Evolutionary conservation across 2,113 vertebrate species (phyloP), one percentile per base, ranked within the genome.

Genomic region (Sapajus apella): DNA sequence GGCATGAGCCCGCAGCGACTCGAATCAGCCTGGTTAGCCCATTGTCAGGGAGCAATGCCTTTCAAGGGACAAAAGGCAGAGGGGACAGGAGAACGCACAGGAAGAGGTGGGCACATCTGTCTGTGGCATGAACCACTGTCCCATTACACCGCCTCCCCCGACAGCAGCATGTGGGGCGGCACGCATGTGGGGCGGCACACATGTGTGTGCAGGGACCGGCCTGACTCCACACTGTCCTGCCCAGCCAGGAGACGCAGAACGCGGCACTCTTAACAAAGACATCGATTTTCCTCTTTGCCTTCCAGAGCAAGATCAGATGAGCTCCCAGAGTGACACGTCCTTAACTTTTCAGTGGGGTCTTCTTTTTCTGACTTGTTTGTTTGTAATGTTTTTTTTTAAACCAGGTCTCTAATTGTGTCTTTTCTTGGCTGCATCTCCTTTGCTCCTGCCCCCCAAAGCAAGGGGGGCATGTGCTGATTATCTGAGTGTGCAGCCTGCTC

Each of bases 391-490:
- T 52, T 87, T 40, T 91, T 96, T 32, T 32, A 64, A 76, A 61
- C 45, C 18, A 0, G 18, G 70, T 87, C 56, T 94, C 97, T 98
- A 97, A 98, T 87, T 72, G 97, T 37, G 50, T 95, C 97, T 97
- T 97, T 97, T 94, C 95, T 96, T 97, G 93, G 98, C 95, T 14
- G 13, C 86, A 35, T 50, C 88, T 87, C 95, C 68, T 47, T 58
- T 0, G 37, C 96, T 90, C 83, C 96, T 73, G 0, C 56, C 95
- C 97, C 96, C 96, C 97, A 96, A 98, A 98, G 98, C 98, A 92
- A 98, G 98, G 98, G 98, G 98, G 98, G 98, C 98, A 98, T 96
- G 97, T 93, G 98, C 97, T 97, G 98, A 98, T 99, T 99, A 99
- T 99, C 99, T 98, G 98, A 97, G 94, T 94, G 52, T 85, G 95